Evolutionary conservation across 2,113 vertebrate genomes (phyloP), one percentile per base, ranked within the genome.

Genomic region (Tychaedon coryphoeus): DNA sequence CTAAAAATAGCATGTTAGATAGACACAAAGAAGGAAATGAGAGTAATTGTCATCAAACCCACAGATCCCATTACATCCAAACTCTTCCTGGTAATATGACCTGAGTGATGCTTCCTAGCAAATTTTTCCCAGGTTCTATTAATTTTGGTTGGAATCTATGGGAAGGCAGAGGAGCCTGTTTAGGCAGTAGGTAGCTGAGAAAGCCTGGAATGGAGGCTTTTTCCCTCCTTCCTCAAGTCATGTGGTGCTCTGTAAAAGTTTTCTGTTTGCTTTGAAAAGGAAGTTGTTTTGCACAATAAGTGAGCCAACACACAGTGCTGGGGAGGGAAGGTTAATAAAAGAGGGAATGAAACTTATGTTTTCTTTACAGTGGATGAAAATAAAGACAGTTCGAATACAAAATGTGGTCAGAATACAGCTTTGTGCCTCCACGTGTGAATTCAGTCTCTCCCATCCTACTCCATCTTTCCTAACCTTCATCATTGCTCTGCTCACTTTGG

Each of bases 261-360:
- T 76, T 73, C 29, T 66, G 0, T 89, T 86, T 50, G 31, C 54
- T 92, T 91, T 64, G 28, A 42, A 75, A 93, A 75, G 7, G 24
- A 24, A 1, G 0, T 22, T 69, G 47, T 51, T 78, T 10, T 33
- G 47, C 5, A 1, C 26, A 31, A 14, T 19, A n/a, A 47, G 7
- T 51, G 36, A 89, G 43, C 8, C 2, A 9, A 43, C 10, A 62
- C 16, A 43, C 8, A 19, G 11, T 1, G 1, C 26, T 64, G 43
- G 51, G 60, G 75, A 71, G 60, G 6, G 3, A 71, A 65, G 7
- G 11, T 74, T 67, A 85, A 85, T 69, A 88, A 80, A 33, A 17
- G 22, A 69, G 10, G 8, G 10, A 54, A 91, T 64, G 67, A 88
- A 53, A 7, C 3, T 70, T 33, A 17, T 8, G 2, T 60, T 75